Evolutionary conservation across 37 sponge, comb jelly and placozoan genomes (phyloP), one percentile per base, ranked within the genome.

Genomic region (Chondrilla cf. caribensis): DNA sequence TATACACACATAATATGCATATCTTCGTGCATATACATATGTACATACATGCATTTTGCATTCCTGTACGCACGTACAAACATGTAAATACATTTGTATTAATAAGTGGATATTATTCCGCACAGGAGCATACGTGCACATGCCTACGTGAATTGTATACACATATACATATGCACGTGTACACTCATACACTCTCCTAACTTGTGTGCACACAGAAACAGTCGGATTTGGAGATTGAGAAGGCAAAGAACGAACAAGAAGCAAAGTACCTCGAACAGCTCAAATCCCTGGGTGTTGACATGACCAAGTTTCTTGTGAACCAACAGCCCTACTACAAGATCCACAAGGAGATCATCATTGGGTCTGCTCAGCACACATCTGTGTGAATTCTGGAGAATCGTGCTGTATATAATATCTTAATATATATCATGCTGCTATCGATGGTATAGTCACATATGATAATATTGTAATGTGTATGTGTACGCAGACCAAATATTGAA

Each of bases 201-300:
- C n/a, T n/a, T n/a, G n/a, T n/a, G n/a, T n/a, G n/a, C n/a, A n/a
- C n/a, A n/a, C 86, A 89, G 90, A 29, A 55, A 43, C 58, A 89
- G 38, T 22, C 66, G 26, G 19, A 54, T 7, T 59, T 87, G 39
- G 87, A 81, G 55, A 8, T 90, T 40, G 88, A 90, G 72, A 78
- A 81, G 39, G 75, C 59, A 6, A 79, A 84, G 40, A 84, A 90
- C n/a, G 79, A 85, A 43, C 80, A 77, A 42, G 80, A 85, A 55
- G 37, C 65, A 6, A 38, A 19, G 25, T 86, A 67, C 82, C 58
- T 93, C 0, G 31, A 39, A 18, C 57, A 71, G 28, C 79, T 85
- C 39, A 71, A 82, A 51, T 62, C 54, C 11, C 82, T 93, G 26
- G 88, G 88, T 2, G 94, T 93, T 44, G 94, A 93, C 73, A 87